Conservation (phyloP, 2,113 vertebrate genomes). For the Glareola pratincola region DNA sequence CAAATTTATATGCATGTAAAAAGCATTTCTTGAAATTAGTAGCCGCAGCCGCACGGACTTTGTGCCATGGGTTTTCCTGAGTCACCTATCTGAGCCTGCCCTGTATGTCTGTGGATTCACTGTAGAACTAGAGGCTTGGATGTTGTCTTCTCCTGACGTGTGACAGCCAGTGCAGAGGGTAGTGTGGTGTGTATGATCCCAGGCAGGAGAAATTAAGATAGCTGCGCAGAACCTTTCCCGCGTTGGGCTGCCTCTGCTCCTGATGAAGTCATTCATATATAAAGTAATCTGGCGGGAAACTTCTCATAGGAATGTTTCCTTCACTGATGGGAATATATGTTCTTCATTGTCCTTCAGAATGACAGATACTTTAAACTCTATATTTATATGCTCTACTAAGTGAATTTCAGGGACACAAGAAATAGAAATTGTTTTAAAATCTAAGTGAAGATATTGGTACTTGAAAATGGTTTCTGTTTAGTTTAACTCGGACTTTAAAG, state of each 20-base stretch:
- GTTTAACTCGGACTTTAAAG: background rate
- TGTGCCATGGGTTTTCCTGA: accelerated
- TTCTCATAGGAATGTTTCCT: background rate
- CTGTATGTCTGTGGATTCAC: background rate
- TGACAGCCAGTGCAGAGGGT: background rate
- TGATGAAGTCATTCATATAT: background rate
- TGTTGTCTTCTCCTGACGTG: background rate
- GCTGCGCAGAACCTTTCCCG: background rate
- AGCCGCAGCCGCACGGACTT: background rate
- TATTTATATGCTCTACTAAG: background rate
- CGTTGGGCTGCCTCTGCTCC: background rate
- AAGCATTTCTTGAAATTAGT: background rate
- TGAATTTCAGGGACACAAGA: background rate
- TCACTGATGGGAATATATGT: background rate
- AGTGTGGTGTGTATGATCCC: background rate
- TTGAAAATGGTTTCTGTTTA: background rate
- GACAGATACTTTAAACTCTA: background rate
- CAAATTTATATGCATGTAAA: background rate
- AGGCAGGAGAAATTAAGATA: background rate
- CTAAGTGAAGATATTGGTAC: background rate
- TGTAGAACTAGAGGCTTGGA: background rate
- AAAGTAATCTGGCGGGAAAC: background rate
- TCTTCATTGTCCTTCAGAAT: background rate
- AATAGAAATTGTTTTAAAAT: background rate
- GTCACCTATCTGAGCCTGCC: background rate